Conservation (phyloP, 2,797 vertebrate species). For the Coregonus suidteri region DNA sequence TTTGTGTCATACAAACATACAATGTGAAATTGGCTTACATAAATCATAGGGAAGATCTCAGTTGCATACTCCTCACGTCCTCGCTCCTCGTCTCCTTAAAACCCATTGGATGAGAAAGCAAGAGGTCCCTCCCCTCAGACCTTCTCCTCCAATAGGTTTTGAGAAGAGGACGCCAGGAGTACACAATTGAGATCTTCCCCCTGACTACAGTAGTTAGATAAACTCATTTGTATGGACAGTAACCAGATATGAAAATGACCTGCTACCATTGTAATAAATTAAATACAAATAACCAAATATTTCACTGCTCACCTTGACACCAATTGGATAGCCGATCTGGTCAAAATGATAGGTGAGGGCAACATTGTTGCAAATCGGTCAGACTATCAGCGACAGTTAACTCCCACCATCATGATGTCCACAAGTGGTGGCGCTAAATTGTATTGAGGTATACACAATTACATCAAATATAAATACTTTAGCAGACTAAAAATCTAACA, state of each 20-base stretch:
- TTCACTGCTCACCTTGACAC: conserved; percentile 58
- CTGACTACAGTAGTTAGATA: neutral
- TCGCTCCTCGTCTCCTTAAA: too few relatives aligned
- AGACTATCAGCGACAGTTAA: conserved; percentile 31
- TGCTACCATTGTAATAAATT: neutral
- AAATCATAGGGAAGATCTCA: neutral
- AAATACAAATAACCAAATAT: neutral
- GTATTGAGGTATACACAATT: neutral
- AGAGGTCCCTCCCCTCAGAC: too few relatives aligned
- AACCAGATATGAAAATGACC: neutral
- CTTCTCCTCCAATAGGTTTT: too few relatives aligned
- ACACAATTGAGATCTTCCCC: too few relatives aligned
- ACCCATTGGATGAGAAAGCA: too few relatives aligned
- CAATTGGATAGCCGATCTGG: conserved; percentile 48
- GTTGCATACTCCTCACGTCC: too few relatives aligned
- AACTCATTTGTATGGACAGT: neutral
- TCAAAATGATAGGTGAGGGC: conserved; percentile 35
- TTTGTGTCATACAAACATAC: neutral
- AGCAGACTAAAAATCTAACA: neutral
- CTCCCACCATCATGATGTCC: conserved; percentile 24
- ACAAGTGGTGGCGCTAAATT: neutral
- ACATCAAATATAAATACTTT: conserved; percentile 8
- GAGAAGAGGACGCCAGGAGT: too few relatives aligned
- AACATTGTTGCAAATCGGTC: conserved; percentile 59
- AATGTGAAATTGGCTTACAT: neutral